Evolutionary conservation across 1,140 invertebrate species (phyloP), one percentile per base, ranked within the genome.

Genomic region (Araneus ventricosus): DNA sequence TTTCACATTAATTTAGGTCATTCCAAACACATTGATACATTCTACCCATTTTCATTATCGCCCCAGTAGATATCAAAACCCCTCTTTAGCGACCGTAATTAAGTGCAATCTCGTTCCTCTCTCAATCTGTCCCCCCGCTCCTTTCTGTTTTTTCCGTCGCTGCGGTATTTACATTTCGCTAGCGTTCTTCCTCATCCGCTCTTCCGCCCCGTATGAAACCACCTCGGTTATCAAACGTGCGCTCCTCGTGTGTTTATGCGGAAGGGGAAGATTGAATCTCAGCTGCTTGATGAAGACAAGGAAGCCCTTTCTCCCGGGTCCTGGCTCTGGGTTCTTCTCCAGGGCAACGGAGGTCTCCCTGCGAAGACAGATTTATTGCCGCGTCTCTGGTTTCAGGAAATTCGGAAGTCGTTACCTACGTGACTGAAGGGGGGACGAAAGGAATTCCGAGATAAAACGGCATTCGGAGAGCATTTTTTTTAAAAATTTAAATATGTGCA

Each of bases 191-290:
- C n/a, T n/a, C n/a, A n/a, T n/a, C 22, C 45, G 39, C 27, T 39
- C 61, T 37, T 86, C 27, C 52, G n/a, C 20, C 34, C 27, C 37
- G 41, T 34, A 61, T 34, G n/a, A 61, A 61, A 86, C 52, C 52
- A 86, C 52, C 45, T 34, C n/a, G 2, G 82, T 52, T 45, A 85
- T 85, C 41, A 85, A 85, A 57, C 4, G 30, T 80, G 75, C 8
- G 24, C 52, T 59, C 52, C 41, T 27, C 37, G 82, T 85, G 84
- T 59, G 45, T 86, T 59, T 86, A 86, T 59, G 52, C 84, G 84
- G 84, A 86, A 86, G 84, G 8, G 6, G n/a, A 39, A 86, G 45
- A 86, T 59, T 61, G 41, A 22, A 86, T 86, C 84, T 86, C 45
- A 10, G 24, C 34, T 34, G n/a, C 39, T n/a, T 27, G 14, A 59